Base-by-base conservation (phyloP, 2,888 invertebrate species). In the Caenorhabditis macrosperma region DNA sequence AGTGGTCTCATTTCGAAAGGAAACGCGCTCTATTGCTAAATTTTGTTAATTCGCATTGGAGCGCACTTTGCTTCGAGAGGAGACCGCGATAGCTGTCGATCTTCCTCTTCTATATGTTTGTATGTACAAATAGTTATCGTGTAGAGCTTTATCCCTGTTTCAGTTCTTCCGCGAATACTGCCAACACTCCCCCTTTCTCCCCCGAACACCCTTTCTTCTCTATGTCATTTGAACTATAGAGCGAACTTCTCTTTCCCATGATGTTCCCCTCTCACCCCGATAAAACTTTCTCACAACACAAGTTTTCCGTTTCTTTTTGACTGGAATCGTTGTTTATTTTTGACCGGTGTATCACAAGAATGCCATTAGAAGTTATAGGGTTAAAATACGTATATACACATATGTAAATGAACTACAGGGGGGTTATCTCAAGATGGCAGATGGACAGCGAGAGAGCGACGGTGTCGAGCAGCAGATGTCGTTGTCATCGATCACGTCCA, bases 401-500 rank as follows among this genome's bases (percentile, higher is more conserved):
- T 64, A 72, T 10, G 35, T 17, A 30, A 30, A 57, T 17, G 17
- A 22, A 52, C 35, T 35, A 54, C 10, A 35, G 7, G n/a, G n/a
- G n/a, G 26, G 35, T 41, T 48, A 38, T 59, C 41, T 17, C 7
- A 74, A 48, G n/a, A 44, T 48, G 7, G 57, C 46, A n/a, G 74
- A 74, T 41, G 61, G 63, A n/a, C 57, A 74, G 1, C 74, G 48
- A 3, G 74, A 74, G 0, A 74, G 64, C 7, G 74, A 57, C 20
- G 74, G 74, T 48, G 74, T 74, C 35, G 76, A 76, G 55, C 81
- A 85, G 57, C 85, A 95, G 82, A 97, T 93, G 91, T 97, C 97
- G 92, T 96, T 97, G 86, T 96, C 96, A 86, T 97, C 96, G 84
- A 98, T 93, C 82, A 97, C 93, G 30, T 95, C 94, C 87, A 98